phyloP scores from a whole-genome alignment of 1,140 invertebrate species.

The Stenopsyche tienmushanensis region DNA sequence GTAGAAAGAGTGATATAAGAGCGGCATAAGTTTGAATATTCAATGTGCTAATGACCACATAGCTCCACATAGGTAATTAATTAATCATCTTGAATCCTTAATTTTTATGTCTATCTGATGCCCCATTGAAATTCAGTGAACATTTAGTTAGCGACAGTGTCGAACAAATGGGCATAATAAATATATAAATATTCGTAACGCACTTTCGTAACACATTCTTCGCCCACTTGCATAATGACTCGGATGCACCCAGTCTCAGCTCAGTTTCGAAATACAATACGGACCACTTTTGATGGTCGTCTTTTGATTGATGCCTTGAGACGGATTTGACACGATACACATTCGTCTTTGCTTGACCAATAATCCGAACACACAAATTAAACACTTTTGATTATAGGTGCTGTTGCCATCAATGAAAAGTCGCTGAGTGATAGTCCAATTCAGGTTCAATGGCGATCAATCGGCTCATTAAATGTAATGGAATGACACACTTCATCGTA shows the following conservation, averaged over 20 bases:
- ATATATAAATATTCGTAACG: slow-evolving; percentile 24
- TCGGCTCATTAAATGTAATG: too few species aligned
- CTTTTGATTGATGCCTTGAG: slow-evolving; percentile 10
- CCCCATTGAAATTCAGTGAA: not conserved
- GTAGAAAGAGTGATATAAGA: too few species aligned
- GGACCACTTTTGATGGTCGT: slow-evolving; percentile 3
- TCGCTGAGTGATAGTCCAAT: too few species aligned
- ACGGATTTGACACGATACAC: too few species aligned
- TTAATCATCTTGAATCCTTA: too few species aligned
- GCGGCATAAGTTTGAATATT: too few species aligned
- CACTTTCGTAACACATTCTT: slow-evolving; percentile 28
- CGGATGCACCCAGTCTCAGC: slow-evolving; percentile 3
- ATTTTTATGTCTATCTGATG: not conserved
- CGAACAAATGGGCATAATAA: slow-evolving; percentile 16
- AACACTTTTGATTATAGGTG: not conserved
- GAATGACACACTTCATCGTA: too few species aligned
- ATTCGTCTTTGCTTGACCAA: not conserved
- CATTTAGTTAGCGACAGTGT: too few species aligned
- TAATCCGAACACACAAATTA: not conserved
- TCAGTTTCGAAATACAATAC: slow-evolving; percentile 5
- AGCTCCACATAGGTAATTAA: too few species aligned
- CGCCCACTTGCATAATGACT: slow-evolving; percentile 26
- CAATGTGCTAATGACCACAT: too few species aligned
- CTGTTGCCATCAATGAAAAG: too few species aligned
- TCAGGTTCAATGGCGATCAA: too few species aligned